A percentile compares a stretch with the other conserved stretches of the same genome.
phyloP scores from a whole-genome alignment of 2,888 invertebrate species.

The Pelosia muscerda region DNA sequence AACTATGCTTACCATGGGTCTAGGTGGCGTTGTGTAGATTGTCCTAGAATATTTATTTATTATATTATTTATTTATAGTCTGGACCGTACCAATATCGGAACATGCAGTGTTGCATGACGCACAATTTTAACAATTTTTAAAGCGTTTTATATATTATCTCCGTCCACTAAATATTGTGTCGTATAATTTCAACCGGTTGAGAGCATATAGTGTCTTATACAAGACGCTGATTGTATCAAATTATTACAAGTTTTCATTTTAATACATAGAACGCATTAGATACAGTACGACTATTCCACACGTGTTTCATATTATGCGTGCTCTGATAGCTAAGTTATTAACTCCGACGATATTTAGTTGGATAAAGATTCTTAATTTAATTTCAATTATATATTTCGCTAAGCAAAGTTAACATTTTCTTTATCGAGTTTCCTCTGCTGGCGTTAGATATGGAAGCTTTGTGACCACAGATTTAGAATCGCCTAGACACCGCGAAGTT shows the following conservation, averaged over 20 bases:
- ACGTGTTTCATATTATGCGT: slow-evolving; percentile 42
- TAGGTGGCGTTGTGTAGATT: no score
- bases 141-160: slow-evolving; percentile 73
- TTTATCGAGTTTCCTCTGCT: slow-evolving; percentile 38
- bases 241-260: slow-evolving; percentile 30
- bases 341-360: slow-evolving; percentile 33
- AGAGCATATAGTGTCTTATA: slow-evolving; percentile 47
- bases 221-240: neutral
- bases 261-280: slow-evolving; percentile 37
- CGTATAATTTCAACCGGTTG: slow-evolving; percentile 59
- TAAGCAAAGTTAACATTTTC: neutral
- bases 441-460: slow-evolving; percentile 37
- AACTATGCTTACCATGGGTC: no score
- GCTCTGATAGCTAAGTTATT: slow-evolving; percentile 38
- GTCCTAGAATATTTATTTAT: no score
- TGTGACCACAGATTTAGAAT: slow-evolving; percentile 18
- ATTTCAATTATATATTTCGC: slow-evolving; percentile 29
- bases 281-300: slow-evolving; percentile 27
- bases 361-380: slow-evolving; percentile 36
- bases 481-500: neutral
- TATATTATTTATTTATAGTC: no score
- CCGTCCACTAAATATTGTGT: slow-evolving; percentile 78
- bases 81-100: slow-evolving; percentile 41
- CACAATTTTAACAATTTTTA: slow-evolving; percentile 77
- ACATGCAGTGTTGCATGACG: slow-evolving; percentile 63